phyloP scores from a whole-genome alignment of 2,113 vertebrate genomes.

The Porphyrio hochstetteri region DNA sequence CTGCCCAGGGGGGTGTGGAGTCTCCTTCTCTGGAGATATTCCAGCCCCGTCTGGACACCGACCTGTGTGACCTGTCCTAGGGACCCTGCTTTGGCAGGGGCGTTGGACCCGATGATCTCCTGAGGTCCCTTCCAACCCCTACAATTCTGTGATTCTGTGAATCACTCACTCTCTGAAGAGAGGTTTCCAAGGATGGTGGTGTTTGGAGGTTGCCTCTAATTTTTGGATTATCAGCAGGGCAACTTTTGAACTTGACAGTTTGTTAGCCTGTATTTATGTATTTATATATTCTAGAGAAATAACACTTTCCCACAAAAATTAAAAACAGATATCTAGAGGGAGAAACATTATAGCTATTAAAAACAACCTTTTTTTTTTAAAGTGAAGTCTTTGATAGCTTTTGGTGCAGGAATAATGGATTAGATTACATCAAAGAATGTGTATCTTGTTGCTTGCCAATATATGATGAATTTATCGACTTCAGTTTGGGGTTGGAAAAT shows the following conservation, averaged over 20 bases:
- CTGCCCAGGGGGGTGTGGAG: no score
- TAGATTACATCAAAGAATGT: neutral
- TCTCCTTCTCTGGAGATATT: no score
- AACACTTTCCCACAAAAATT: neutral
- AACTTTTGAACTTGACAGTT: neutral
- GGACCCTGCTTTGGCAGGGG: no score
- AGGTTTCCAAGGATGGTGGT: neutral
- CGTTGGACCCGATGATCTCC: no score
- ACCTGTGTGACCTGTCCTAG: no score
- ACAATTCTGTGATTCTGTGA: no score
- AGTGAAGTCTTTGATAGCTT: neutral
- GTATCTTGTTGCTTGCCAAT: neutral
- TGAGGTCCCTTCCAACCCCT: no score
- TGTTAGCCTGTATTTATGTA: neutral
- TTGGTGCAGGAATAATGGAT: neutral
- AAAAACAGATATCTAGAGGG: neutral
- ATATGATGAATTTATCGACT: slow-evolving; percentile 30
- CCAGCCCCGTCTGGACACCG: no score
- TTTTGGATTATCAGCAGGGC: neutral
- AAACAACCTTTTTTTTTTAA: neutral
- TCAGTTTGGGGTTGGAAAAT: neutral
- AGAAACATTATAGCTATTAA: neutral
- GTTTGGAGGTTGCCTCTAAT: neutral
- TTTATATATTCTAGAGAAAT: neutral
- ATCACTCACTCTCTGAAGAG: neutral